A percentile compares a stretch with the other conserved stretches of the same genome.
phyloP scores from a whole-genome alignment of 1,140 invertebrate species.

The Dufourea novaeangliae region DNA sequence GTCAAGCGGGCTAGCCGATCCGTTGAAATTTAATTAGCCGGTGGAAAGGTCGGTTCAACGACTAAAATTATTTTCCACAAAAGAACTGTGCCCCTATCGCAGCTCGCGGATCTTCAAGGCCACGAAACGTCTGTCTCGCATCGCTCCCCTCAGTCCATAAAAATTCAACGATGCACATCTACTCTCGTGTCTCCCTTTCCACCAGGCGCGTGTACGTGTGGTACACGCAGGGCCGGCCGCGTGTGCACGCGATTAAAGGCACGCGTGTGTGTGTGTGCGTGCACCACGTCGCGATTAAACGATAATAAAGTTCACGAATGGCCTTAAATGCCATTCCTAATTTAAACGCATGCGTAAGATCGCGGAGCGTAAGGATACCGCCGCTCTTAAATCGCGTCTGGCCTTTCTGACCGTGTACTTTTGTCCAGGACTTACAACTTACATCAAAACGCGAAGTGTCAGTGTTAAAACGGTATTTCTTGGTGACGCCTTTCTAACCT shows the following conservation, averaged over 20 bases:
- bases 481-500: too few relatives aligned
- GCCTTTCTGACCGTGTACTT: background rate
- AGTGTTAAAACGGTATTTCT: too few relatives aligned
- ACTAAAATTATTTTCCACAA: slow-evolving; percentile 53
- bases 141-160: slow-evolving; percentile 53
- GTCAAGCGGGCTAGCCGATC: slow-evolving; percentile 31
- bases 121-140: slow-evolving; percentile 55
- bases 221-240: background rate
- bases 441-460: too few relatives aligned
- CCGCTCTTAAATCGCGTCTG: slow-evolving; percentile 24
- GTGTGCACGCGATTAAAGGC: slow-evolving; percentile 20
- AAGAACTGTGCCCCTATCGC: slow-evolving; percentile 52
- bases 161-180: slow-evolving; percentile 55
- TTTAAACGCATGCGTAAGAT: slow-evolving; percentile 45
- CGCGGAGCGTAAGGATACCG: slow-evolving; percentile 35
- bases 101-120: slow-evolving; percentile 50
- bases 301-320: slow-evolving; percentile 49
- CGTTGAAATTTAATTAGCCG: slow-evolving; percentile 44
- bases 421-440: too few relatives aligned
- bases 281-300: slow-evolving; percentile 35
- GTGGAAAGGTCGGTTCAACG: slow-evolving; percentile 40
- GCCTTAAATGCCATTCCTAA: slow-evolving; percentile 52
- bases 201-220: background rate
- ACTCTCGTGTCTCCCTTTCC: slow-evolving; percentile 35
- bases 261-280: background rate